These are phyloP conservation scores for Nebria salina DNA, from an alignment of 2,888 invertebrate genomes.

Conservation along the genomic window DNA sequence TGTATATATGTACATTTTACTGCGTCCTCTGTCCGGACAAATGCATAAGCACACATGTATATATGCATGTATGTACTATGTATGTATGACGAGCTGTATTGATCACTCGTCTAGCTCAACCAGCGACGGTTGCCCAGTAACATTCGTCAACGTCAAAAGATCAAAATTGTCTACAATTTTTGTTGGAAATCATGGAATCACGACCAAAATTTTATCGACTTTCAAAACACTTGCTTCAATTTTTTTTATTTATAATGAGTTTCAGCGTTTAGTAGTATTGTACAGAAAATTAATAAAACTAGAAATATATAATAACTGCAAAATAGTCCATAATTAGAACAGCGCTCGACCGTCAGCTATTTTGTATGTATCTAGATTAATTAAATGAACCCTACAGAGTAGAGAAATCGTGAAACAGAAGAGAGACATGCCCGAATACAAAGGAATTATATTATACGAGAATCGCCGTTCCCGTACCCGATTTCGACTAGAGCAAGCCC, in stretches of 20 bases:
- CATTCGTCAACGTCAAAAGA: background rate
- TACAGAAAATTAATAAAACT: background rate
- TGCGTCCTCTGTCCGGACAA: background rate
- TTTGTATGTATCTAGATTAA: background rate
- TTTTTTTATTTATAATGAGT: too few relatives aligned
- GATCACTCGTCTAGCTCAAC: background rate
- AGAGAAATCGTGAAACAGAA: background rate
- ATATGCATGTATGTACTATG: background rate
- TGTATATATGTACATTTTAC: too few relatives aligned
- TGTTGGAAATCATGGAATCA: background rate
- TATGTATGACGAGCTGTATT: constrained; percentile 1
- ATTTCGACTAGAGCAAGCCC: background rate
- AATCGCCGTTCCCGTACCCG: background rate
- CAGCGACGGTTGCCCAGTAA: background rate
- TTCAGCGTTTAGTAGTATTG: too few relatives aligned
- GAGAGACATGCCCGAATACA: constrained; percentile 9
- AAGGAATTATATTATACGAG: constrained; percentile 12
- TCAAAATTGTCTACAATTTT: background rate
- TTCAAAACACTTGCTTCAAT: too few relatives aligned
- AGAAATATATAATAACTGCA: background rate
- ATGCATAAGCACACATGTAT: background rate
- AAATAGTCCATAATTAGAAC: background rate
- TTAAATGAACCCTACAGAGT: background rate
- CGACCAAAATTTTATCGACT: too few relatives aligned
- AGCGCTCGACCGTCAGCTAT: background rate